Evolutionary conservation across 2,797 vertebrate genomes (phyloP), one percentile per base, ranked within the genome.

Genomic region (Peromyscus nudipes): DNA sequence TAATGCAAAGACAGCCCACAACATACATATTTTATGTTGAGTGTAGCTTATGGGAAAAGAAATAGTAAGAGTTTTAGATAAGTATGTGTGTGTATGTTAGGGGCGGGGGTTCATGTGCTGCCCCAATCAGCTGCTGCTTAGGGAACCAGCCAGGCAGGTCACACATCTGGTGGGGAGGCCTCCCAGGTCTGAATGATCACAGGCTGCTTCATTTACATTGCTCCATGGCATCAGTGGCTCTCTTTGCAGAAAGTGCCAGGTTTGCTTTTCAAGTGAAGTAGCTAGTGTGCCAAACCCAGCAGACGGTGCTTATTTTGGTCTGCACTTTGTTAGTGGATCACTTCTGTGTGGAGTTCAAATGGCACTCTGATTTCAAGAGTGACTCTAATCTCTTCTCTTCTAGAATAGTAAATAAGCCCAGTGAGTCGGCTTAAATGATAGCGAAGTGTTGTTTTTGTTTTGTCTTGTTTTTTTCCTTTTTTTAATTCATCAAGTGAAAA

Each of bases 201-300:
- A 55, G 6, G 17, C 31, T 57, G 46, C 76, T 69, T 60, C 40
- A 0, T 29, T 46, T 46, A 43, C 80, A 5, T 84, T 84, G 79
- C 84, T 86, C 62, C 67, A 4, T 62, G 90, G 65, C 90, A 69
- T 85, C 73, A 92, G 65, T 40, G 64, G 25, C 76, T 73, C 46
- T 95, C 88, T 95, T 94, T 96, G 92, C 90, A 89, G 65, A 85
- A 91, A 95, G 81, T 86, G 81, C 96, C 95, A 96, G 80, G 84
- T 90, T 96, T 93, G 93, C 96, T 95, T 93, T 97, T 96, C 92
- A 97, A 89, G 81, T 76, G 17, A 16, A 77, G 25, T 71, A 3
- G 86, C 80, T 34, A 31, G 60, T 81, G 85, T 93, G 95, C 94
- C 96, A 96, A 82, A 81, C 90, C 81, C 57, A 11, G 77, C 93